Base-by-base conservation (phyloP, 2,113 vertebrate species). In the Patagioenas fasciata region DNA sequence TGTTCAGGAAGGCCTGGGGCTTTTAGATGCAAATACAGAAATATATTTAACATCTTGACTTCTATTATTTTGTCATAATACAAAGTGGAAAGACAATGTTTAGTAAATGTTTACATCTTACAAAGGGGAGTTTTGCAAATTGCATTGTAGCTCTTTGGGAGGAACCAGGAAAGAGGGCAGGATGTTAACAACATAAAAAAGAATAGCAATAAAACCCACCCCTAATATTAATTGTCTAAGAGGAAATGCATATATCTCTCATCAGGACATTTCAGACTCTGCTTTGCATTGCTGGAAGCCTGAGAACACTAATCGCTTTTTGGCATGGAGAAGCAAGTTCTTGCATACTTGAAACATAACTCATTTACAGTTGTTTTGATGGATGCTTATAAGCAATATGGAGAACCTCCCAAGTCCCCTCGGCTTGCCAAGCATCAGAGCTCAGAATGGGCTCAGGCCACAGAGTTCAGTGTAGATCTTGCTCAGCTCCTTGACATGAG, bases 231-330 rank as follows among this genome's bases (percentile, higher is more conserved):
- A 97, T 97, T 97, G 96, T 97, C 95, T 96, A 91, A 85, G 80
- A 97, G 97, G 97, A 97, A 97, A 96, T 96, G 85, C 92, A 96
- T 93, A 86, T 95, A 96, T 97, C 97, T 97, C 95, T 96, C 97
- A 97, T 95, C 97, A 97, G 96, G 87, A 96, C 70, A 75, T 95
- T 91, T 94, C 87, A 89, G 91, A 95, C 73, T 96, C 95, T 96
- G 70, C 93, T 95, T 95, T 96, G 96, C 95, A 89, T 96, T 96
- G 91, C 96, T 97, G 94, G 96, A 94, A 97, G 93, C 96, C 91
- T 93, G 93, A 92, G 96, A 97, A 94, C 91, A 78, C 73, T 92
- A 88, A 96, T 95, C 23, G 29, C 17, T 87, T 96, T 96, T 80
- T 97, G 97, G 97, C 96, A 96, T 91, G 89, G 88, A 65, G 77